phyloP scores from a whole-genome alignment of 2,888 invertebrate species.

The Anoplius nigerrimus region DNA sequence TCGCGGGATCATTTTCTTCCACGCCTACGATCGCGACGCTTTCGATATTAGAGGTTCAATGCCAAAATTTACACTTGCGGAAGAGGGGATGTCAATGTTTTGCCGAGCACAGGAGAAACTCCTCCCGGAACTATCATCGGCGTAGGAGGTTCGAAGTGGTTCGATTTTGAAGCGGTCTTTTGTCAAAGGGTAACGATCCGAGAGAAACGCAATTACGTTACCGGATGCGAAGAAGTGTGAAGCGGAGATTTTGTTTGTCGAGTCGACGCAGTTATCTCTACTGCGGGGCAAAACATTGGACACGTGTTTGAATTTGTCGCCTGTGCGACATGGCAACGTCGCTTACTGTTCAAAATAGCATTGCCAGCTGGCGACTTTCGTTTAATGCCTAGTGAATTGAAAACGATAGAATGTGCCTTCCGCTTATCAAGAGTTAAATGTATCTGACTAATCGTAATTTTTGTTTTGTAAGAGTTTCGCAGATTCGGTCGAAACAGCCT shows the following conservation, averaged over 20 bases:
- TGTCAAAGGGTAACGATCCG: too few species aligned
- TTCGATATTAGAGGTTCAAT: too few species aligned
- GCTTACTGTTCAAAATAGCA: conserved; percentile 67
- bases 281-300: conserved; percentile 45
- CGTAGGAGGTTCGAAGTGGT: too few species aligned
- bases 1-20: too few species aligned
- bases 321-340: conserved; percentile 55
- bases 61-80: too few species aligned
- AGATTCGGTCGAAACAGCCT: background rate
- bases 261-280: conserved; percentile 40
- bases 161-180: too few species aligned
- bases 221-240: conserved; percentile 2
- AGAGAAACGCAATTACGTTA: too few species aligned
- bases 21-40: too few species aligned
- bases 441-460: background rate
- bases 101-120: too few species aligned
- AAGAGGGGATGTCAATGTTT: too few species aligned
- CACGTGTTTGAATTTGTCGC: conserved; percentile 58
- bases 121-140: too few species aligned
- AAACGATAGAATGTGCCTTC: background rate
- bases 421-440: background rate
- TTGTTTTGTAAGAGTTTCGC: background rate
- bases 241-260: conserved; percentile 37
- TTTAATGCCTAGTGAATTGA: conserved; percentile 30
- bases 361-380: conserved; percentile 64